Percentiles rank a stretch among this genome's conserved stretches.
Conservation (phyloP, 2,797 vertebrate species). For the Trachurus trachurus region DNA sequence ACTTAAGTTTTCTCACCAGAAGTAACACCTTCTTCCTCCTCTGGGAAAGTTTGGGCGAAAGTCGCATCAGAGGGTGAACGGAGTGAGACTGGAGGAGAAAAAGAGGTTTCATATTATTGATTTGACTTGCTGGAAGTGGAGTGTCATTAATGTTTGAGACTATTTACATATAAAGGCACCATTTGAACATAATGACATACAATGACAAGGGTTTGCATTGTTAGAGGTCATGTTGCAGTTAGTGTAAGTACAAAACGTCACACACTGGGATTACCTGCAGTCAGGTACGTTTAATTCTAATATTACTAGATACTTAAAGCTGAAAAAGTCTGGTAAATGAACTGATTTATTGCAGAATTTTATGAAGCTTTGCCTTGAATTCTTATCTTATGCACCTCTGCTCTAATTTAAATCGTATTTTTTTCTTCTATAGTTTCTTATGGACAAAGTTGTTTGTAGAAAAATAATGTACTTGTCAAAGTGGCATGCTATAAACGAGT, state of each 20-base stretch:
- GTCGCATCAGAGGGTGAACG: constrained; percentile 87
- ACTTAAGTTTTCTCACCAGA: constrained; percentile 67
- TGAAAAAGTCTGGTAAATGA: neutral
- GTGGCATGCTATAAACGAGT: neutral
- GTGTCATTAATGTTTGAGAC: neutral
- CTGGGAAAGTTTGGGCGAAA: constrained; percentile 84
- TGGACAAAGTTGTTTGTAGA: neutral
- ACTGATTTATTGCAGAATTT: neutral
- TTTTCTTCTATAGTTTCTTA: neutral
- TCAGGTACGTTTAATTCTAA: neutral
- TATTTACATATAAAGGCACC: neutral
- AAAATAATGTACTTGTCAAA: neutral
- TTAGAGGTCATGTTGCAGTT: neutral
- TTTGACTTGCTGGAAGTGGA: neutral
- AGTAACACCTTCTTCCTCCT: constrained; percentile 83
- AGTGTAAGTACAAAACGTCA: neutral
- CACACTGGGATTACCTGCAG: neutral
- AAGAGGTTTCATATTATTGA: neutral
- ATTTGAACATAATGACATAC: neutral
- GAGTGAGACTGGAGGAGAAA: constrained; percentile 78
- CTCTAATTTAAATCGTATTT: neutral
- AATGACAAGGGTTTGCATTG: neutral
- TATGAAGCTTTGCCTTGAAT: neutral
- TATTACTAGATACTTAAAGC: neutral
- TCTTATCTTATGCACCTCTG: neutral